Conservation (phyloP, 2,113 vertebrate species). For the Lathamus discolor region DNA sequence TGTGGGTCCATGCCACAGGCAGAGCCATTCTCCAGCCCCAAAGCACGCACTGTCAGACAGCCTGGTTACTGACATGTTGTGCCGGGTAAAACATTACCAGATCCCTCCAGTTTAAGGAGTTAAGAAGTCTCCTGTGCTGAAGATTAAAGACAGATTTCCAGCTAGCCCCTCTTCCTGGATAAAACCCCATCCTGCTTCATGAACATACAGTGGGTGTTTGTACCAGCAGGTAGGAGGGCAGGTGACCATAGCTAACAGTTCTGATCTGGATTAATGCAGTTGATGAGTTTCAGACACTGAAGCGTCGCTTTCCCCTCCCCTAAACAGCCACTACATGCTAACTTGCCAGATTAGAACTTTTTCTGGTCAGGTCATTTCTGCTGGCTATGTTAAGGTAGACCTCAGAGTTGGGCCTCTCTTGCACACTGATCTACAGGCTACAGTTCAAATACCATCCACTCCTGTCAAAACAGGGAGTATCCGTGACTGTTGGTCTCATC, state of each 20-base stretch:
- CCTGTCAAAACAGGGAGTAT: neutral
- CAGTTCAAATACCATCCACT: neutral
- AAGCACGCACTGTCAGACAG: neutral
- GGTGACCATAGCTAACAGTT: neutral
- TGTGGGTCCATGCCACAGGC: neutral
- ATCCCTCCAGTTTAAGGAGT: slow-evolving; percentile 40
- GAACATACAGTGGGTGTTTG: neutral
- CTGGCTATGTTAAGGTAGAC: neutral
- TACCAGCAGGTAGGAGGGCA: neutral
- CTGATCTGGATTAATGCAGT: neutral
- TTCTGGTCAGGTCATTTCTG: neutral
- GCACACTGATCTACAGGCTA: neutral
- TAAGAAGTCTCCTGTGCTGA: slow-evolving; percentile 49
- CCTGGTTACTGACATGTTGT: neutral
- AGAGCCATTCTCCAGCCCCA: neutral
- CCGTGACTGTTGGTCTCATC: rapidly evolving
- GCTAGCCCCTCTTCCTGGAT: neutral
- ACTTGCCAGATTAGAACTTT: neutral
- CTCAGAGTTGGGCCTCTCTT: neutral
- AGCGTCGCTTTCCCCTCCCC: neutral
- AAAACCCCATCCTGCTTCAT: slow-evolving; percentile 4
- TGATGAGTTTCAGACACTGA: neutral
- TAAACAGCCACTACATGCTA: neutral
- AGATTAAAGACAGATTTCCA: slow-evolving; percentile 62
- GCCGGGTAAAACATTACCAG: slow-evolving; percentile 11